Conservation (phyloP, 2,113 vertebrate species). For the Leucopsar rothschildi region DNA sequence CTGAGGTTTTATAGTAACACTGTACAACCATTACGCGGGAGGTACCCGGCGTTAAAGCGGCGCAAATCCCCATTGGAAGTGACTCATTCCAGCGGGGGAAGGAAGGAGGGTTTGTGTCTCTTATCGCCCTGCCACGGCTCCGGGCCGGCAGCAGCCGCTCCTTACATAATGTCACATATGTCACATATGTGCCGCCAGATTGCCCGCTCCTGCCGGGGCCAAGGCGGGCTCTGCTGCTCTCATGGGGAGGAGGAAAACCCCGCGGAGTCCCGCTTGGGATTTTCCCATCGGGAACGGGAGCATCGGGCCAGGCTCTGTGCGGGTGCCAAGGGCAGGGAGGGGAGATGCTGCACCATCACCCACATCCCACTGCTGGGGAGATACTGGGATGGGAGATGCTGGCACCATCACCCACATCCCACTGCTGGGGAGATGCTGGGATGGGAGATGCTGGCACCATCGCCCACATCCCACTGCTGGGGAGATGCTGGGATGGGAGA, state of each 20-base stretch:
- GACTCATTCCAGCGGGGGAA: neutral
- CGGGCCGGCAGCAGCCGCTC: neutral
- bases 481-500: too few species aligned
- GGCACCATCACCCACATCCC: too few species aligned
- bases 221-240: neutral
- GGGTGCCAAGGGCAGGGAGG: neutral
- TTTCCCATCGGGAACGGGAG: neutral
- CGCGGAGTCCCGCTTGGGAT: neutral
- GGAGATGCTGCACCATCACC: too few species aligned
- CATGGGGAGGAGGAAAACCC: neutral
- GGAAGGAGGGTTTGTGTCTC: neutral
- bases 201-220: neutral
- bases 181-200: neutral
- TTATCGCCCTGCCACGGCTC: neutral
- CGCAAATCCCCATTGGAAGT: neutral
- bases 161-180: neutral
- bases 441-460: too few species aligned
- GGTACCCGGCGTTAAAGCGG: neutral
- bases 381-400: too few species aligned
- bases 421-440: too few species aligned
- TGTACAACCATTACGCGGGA: neutral
- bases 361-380: too few species aligned
- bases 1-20: conserved; percentile 19
- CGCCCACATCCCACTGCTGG: too few species aligned
- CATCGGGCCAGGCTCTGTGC: neutral